These are phyloP conservation scores for Amphimallon solstitiale DNA, from an alignment of 2,888 invertebrate species.

Conservation along the genomic window DNA sequence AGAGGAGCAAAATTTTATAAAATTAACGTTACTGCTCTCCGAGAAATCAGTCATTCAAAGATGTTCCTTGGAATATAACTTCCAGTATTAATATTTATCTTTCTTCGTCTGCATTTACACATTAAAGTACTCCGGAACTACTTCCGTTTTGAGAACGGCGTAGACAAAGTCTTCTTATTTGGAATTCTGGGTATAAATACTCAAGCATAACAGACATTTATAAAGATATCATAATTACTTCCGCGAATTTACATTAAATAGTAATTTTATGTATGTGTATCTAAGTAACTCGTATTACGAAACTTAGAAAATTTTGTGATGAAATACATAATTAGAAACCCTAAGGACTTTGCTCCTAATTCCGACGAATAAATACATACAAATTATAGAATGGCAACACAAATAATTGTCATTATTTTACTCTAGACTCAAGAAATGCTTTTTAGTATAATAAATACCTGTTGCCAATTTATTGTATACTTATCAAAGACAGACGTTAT, in stretches of 20 bases:
- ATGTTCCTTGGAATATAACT: not conserved
- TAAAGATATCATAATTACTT: slow-evolving; percentile 14
- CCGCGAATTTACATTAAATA: not conserved
- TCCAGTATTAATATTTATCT: slow-evolving; percentile 13
- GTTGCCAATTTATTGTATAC: no score
- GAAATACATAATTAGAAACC: no score
- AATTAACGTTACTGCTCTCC: slow-evolving; percentile 5
- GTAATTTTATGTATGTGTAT: no score
- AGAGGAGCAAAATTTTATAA: not conserved
- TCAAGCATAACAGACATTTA: not conserved
- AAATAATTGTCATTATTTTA: no score
- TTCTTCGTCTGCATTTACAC: slow-evolving; percentile 20
- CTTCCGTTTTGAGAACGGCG: slow-evolving; percentile 14
- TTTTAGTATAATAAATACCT: no score
- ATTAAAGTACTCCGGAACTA: slow-evolving; percentile 1
- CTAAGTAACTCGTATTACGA: no score
- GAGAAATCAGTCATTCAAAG: not conserved
- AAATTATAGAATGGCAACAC: no score
- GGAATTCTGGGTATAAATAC: slow-evolving; percentile 2
- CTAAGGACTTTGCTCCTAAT: no score
- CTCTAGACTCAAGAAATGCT: no score
- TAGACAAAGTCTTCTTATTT: slow-evolving; percentile 25
- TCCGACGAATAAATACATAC: no score
- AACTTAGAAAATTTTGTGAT: no score
- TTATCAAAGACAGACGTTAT: no score